These are phyloP conservation scores for Plectropomus leopardus DNA, from an alignment of 2,113 vertebrate genomes.

Conservation along the genomic window DNA sequence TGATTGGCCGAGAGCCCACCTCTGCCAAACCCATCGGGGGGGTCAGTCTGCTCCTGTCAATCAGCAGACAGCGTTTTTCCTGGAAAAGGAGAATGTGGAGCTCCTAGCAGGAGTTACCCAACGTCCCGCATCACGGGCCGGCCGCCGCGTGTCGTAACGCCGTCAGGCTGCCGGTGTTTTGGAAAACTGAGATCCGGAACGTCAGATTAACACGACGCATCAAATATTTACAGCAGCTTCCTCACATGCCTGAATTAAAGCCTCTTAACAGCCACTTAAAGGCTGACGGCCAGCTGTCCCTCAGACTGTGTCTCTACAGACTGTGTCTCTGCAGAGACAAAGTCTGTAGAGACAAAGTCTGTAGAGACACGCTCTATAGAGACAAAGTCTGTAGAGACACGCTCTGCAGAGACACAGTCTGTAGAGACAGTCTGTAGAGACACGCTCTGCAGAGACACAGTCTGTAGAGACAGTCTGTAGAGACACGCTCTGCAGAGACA, in stretches of 20 bases:
- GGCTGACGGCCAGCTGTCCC: no score
- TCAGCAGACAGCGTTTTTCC: slow-evolving; percentile 86
- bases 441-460: no score
- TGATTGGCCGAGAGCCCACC: slow-evolving; percentile 88
- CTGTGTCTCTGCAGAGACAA: no score
- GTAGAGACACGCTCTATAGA: no score
- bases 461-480: no score
- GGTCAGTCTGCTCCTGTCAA: slow-evolving; percentile 87
- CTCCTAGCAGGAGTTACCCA: slow-evolving; percentile 55
- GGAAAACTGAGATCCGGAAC: background rate
- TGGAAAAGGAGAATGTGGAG: slow-evolving; percentile 83
- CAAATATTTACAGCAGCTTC: slow-evolving; percentile 65
- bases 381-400: no score
- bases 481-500: no score
- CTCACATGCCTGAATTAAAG: slow-evolving; percentile 61
- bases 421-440: no score
- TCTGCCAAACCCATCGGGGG: slow-evolving; percentile 58
- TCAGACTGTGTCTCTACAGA: no score
- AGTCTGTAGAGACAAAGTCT: no score
- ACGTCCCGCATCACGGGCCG: slow-evolving; percentile 50
- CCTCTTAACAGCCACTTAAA: slow-evolving; percentile 42
- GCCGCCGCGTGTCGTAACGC: slow-evolving; percentile 67
- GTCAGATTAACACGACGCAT: slow-evolving; percentile 33
- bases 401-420: no score
- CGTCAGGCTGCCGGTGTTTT: background rate